These are phyloP conservation scores for Pygmarrhopalites habei DNA, from an alignment of 1,140 invertebrate species.

Conservation along the genomic window DNA sequence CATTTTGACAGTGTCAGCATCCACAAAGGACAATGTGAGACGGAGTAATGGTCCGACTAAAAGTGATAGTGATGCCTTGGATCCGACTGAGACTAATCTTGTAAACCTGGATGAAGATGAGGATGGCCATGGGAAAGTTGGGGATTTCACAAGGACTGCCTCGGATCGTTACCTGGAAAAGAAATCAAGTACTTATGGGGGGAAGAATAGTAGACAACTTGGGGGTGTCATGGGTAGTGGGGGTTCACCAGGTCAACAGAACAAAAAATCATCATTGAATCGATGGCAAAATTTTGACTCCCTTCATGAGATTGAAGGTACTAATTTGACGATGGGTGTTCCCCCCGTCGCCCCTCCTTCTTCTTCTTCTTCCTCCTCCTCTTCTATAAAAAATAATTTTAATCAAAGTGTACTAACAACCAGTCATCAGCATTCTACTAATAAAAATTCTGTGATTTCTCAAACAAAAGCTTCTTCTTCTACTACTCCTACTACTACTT, in stretches of 20 bases:
- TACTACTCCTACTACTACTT: background rate
- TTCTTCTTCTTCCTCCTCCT: constrained; percentile 15
- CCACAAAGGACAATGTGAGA: background rate
- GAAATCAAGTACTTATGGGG: background rate
- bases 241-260: background rate
- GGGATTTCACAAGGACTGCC: background rate
- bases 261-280: constrained; percentile 19
- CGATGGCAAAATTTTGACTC: constrained; percentile 38
- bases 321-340: background rate
- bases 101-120: background rate
- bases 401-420: background rate
- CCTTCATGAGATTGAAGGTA: constrained; percentile 21
- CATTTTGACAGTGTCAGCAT: too few species aligned
- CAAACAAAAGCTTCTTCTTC: background rate
- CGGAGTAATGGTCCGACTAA: background rate
- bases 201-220: background rate
- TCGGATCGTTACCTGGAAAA: background rate
- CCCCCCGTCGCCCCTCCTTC: too few species aligned
- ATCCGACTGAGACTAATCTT: background rate
- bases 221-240: too few species aligned
- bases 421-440: too few species aligned
- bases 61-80: background rate
- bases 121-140: background rate
- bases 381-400: background rate
- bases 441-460: too few species aligned